These are phyloP conservation scores for Tetrapedia diversipes DNA, from an alignment of 2,888 invertebrate species.

Conservation along the genomic window DNA sequence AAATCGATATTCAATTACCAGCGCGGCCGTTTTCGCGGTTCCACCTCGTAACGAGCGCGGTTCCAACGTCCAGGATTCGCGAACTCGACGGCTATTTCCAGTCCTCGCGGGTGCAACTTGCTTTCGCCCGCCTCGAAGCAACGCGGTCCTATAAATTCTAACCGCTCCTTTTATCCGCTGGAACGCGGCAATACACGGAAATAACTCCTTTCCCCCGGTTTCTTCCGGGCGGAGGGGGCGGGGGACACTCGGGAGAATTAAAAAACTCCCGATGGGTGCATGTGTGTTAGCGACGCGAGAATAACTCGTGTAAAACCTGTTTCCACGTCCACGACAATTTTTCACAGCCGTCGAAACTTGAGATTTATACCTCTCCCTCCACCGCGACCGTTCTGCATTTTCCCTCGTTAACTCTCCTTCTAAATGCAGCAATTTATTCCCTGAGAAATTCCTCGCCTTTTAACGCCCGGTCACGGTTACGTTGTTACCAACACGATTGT, in stretches of 20 bases:
- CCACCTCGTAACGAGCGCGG: conserved; percentile 6
- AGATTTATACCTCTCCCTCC: too few species aligned
- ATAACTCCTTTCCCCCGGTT: conserved; percentile 13
- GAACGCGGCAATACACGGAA: conserved; percentile 25
- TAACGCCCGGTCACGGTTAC: too few species aligned
- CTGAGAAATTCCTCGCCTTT: too few species aligned
- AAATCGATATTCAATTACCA: conserved; percentile 42
- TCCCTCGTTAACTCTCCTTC: too few species aligned
- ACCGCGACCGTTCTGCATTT: too few species aligned
- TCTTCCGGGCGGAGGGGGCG: not conserved
- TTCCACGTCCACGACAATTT: not conserved
- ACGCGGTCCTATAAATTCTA: conserved; percentile 33
- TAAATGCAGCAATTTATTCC: too few species aligned
- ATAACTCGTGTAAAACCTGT: not conserved
- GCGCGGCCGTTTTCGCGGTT: conserved; percentile 12
- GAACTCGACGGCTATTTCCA: conserved; percentile 10
- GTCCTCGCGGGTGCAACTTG: conserved; percentile 16
- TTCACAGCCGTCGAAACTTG: not conserved
- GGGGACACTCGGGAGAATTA: conserved; percentile 65
- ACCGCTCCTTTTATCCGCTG: not conserved
- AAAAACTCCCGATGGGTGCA: conserved; percentile 68
- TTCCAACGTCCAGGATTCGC: not conserved
- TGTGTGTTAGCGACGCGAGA: not conserved
- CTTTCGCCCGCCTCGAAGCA: not conserved
- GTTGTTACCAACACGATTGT: too few species aligned